These are phyloP conservation scores for Philhelius pedissequus DNA, from an alignment of 2,888 invertebrate genomes.

Conservation along the genomic window DNA sequence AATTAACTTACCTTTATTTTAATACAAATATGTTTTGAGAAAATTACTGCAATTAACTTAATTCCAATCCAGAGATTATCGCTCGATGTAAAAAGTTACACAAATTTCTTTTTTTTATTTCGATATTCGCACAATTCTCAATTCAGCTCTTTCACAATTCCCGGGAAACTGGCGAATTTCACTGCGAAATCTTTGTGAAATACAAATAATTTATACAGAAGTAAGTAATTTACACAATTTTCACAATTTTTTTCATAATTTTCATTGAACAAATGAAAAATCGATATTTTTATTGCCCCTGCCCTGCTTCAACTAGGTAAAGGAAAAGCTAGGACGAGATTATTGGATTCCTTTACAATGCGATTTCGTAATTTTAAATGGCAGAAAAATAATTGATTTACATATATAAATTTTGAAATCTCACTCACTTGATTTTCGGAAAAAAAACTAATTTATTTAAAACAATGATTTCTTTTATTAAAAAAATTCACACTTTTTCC, in stretches of 20 bases:
- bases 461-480: background rate
- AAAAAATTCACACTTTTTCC: conserved; percentile 57
- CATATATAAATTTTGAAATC: background rate
- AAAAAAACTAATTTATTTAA: background rate
- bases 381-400: background rate
- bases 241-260: conserved; percentile 20
- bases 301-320: conserved; percentile 9
- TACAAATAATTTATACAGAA: conserved; percentile 6
- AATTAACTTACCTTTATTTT: conserved; percentile 31
- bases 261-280: conserved; percentile 39
- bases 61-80: conserved; percentile 9
- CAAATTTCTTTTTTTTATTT: conserved; percentile 33
- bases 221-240: conserved; percentile 30
- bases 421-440: background rate
- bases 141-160: conserved; percentile 1
- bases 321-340: conserved; percentile 20
- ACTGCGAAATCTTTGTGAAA: conserved; percentile 4
- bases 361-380: background rate
- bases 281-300: conserved; percentile 49
- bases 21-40: background rate
- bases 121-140: conserved; percentile 24
- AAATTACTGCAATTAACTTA: background rate
- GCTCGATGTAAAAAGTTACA: conserved; percentile 12
- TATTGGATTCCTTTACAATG: conserved; percentile 5
- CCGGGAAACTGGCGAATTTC: conserved; percentile 22